Conservation (phyloP, 2,888 invertebrate species). For the Coenonympha arcania region DNA sequence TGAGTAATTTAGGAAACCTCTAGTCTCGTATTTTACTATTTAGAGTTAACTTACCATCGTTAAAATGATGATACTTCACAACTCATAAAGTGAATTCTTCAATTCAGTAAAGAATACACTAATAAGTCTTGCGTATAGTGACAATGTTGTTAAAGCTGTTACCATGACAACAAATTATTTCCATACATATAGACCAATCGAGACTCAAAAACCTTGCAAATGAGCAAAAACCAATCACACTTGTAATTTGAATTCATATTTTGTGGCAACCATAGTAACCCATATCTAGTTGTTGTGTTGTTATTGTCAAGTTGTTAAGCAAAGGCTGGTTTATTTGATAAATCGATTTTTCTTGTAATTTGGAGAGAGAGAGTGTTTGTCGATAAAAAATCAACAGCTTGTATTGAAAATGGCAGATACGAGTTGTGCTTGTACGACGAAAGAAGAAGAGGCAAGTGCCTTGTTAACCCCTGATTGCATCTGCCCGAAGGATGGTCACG, state of each 20-base stretch:
- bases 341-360: background rate
- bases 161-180: slow-evolving; percentile 12
- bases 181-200: background rate
- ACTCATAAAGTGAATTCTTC: too few relatives aligned
- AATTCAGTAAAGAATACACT: too few relatives aligned
- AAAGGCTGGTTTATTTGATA: background rate
- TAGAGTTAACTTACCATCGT: background rate
- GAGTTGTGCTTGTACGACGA: slow-evolving; percentile 42
- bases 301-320: background rate
- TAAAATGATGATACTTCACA: too few relatives aligned
- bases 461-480: slow-evolving; percentile 37
- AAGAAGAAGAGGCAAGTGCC: slow-evolving; percentile 29
- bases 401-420: slow-evolving; percentile 21
- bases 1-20: too few relatives aligned
- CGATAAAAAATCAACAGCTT: background rate
- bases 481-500: slow-evolving; percentile 52
- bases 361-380: background rate
- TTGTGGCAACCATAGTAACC: background rate
- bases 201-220: background rate
- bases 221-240: background rate
- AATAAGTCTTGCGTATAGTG: too few relatives aligned
- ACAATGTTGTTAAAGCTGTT: background rate
- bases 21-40: too few relatives aligned
- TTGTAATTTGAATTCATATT: background rate
- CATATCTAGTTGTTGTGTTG: background rate